Evolutionary conservation across 2,888 invertebrate genomes (phyloP).

Genomic region (Notocelia uddmanniana): DNA sequence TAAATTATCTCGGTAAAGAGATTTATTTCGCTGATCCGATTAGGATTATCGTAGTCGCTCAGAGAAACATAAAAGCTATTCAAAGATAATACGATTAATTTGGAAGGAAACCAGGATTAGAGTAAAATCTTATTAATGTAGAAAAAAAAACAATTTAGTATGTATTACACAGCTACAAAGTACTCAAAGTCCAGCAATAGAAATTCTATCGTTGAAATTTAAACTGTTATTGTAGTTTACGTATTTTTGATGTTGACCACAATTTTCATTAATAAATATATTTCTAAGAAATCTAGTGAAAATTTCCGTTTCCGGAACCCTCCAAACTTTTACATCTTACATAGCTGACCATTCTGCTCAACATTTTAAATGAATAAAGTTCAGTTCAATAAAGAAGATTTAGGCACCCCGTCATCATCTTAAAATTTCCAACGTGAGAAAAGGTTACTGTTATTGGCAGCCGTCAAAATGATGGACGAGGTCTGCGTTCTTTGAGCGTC

Average conservation of each 20-base stretch:
- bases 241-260: no score
- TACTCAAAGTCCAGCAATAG: background rate
- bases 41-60: slow-evolving; percentile 20
- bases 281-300: slow-evolving; percentile 6
- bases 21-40: slow-evolving; percentile 7
- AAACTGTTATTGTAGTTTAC: background rate
- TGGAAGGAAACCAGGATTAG: background rate
- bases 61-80: slow-evolving; percentile 17
- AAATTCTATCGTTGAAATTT: background rate
- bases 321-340: slow-evolving; percentile 17
- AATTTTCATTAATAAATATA: background rate
- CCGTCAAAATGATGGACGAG: slow-evolving; percentile 72
- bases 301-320: slow-evolving; percentile 4
- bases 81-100: slow-evolving; percentile 11
- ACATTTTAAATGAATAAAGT: slow-evolving; percentile 44
- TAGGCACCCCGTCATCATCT: slow-evolving; percentile 54
- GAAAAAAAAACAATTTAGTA: background rate
- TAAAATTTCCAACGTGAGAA: slow-evolving; percentile 63
- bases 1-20: slow-evolving; percentile 10
- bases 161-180: background rate
- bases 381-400: slow-evolving; percentile 40
- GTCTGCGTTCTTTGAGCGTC: slow-evolving; percentile 50
- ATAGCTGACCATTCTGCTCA: slow-evolving; percentile 23
- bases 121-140: background rate
- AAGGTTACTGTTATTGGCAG: slow-evolving; percentile 75